Evolutionary conservation across 2,113 vertebrate species (phyloP), one percentile per base, ranked within the genome.

Genomic region (Oreocharis arfaki): DNA sequence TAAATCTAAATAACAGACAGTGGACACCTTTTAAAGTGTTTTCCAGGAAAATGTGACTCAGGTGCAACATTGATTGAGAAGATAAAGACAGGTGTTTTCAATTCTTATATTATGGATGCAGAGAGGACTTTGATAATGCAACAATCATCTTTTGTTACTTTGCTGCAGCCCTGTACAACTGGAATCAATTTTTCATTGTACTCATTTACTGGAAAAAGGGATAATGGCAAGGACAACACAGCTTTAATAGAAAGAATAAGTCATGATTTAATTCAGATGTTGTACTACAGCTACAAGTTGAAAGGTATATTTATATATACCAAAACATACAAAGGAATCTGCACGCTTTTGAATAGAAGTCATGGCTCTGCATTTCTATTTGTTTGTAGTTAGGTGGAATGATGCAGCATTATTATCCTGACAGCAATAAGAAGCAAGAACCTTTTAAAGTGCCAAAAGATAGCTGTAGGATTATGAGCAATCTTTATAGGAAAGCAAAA

Each of bases 121-220:
- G 84, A 93, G 94, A 95, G 75, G 83, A 84, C 96, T 98, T 97
- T 96, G 97, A 96, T 96, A 97, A 94, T 86, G 80, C 78, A 96
- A 96, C 89, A 96, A 70, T 97, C 84, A 96, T 97, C 84, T 95
- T 91, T 95, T 89, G 77, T 94, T 89, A 80, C 89, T 96, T 96
- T 95, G 75, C 85, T 95, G 96, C 93, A 92, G 95, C 73, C 91
- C 90, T 94, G 63, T 95, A 87, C 65, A 89, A 78, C 93, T 91
- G 89, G 85, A 97, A 96, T 93, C 71, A 97, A 96, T 97, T 96
- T 96, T 97, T 96, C 80, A 89, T 97, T 96, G 97, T 94, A 96
- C 75, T 92, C 78, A 83, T 96, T 97, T 96, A 93, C 86, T 89
- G 94, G 86, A 96, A 95, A 95, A 89, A 77, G 95, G 90, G 69